These are phyloP conservation scores for Lepidiolamprologus cunningtoni DNA, from an alignment of 2,113 vertebrate species.

Conservation along the genomic window DNA sequence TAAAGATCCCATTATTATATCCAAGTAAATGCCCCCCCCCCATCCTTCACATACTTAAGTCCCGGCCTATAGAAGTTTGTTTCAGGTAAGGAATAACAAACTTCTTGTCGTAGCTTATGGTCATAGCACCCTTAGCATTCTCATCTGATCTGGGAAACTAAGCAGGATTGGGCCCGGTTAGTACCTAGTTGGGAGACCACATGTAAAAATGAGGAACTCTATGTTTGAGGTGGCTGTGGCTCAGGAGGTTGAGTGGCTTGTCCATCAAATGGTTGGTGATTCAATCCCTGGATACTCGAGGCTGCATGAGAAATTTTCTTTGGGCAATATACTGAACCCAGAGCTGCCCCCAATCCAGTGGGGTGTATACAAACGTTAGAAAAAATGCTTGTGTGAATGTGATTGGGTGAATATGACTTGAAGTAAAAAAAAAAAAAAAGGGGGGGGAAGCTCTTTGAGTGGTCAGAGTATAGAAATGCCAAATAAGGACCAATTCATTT, in stretches of 20 bases:
- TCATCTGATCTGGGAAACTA: background rate
- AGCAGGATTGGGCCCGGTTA: background rate
- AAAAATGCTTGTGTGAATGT: background rate
- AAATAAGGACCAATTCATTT: background rate
- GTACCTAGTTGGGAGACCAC: background rate
- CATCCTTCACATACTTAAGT: background rate
- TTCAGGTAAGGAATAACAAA: background rate
- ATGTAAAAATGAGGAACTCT: background rate
- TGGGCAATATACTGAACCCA: background rate
- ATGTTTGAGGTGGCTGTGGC: background rate
- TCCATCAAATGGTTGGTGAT: background rate
- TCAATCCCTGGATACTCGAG: background rate
- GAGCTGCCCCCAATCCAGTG: background rate
- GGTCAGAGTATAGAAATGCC: background rate
- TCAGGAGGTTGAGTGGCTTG: background rate
- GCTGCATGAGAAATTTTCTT: background rate
- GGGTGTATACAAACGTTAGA: background rate
- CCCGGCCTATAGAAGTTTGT: background rate
- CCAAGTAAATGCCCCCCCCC: background rate
- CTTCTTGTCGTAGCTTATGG: background rate
- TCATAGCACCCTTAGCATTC: background rate
- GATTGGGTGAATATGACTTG: background rate
- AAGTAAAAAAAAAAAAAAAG: background rate
- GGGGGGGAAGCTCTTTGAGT: accelerated
- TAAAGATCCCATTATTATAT: background rate